Evolutionary conservation across 1,140 invertebrate species (phyloP).

Genomic region (Arion vulgaris): DNA sequence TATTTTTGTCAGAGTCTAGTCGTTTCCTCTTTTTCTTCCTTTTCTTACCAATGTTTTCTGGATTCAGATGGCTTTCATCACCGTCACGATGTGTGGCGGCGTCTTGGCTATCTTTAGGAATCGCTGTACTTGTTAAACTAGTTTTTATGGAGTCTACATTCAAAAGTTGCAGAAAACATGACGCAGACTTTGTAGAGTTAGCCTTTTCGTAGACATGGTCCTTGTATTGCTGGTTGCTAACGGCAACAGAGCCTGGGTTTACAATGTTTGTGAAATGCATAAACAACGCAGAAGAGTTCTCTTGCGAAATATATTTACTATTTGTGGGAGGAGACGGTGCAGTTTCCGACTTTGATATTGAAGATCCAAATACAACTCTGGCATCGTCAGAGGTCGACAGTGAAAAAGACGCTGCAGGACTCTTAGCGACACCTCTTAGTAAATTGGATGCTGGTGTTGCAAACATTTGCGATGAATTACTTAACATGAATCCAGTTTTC

Average conservation of each 20-base stretch:
- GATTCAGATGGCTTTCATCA: not conserved
- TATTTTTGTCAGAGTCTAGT: not conserved
- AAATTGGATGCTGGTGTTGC: constrained; percentile 21
- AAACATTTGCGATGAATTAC: not conserved
- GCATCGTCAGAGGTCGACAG: not conserved
- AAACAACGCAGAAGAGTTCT: not conserved
- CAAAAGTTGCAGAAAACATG: not conserved
- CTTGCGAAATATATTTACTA: not conserved
- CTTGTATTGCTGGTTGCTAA: not conserved
- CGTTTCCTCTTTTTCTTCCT: constrained; percentile 3
- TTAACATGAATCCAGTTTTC: not conserved
- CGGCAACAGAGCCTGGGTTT: not conserved
- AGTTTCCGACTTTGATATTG: too few relatives aligned
- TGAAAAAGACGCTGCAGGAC: constrained; percentile 3
- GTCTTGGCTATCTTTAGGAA: not conserved
- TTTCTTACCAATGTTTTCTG: not conserved
- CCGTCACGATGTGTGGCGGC: not conserved
- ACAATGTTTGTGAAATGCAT: not conserved
- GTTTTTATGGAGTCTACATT: not conserved
- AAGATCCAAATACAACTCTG: too few relatives aligned
- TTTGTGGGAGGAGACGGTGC: not conserved
- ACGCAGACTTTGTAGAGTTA: not conserved
- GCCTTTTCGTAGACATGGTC: not conserved
- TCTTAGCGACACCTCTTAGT: constrained; percentile 18
- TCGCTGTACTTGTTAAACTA: not conserved